phyloP scores from a whole-genome alignment of 2,113 vertebrate genomes.

The Myrmophylax atrothorax region DNA sequence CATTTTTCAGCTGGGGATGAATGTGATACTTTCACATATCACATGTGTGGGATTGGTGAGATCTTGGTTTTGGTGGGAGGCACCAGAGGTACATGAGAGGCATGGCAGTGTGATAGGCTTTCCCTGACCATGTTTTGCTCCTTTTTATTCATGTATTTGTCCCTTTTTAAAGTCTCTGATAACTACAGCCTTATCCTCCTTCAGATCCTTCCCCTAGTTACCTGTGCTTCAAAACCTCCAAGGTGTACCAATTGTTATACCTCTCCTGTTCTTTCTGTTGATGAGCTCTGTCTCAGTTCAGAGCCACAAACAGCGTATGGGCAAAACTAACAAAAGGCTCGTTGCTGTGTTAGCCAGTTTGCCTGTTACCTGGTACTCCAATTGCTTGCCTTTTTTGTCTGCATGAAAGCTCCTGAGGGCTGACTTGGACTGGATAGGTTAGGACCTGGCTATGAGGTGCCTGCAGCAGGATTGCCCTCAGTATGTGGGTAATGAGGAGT shows the following conservation, averaged over 20 bases:
- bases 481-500: background rate
- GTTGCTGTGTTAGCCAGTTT: background rate
- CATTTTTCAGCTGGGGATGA: background rate
- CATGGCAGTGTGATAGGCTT: background rate
- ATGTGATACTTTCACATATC: background rate
- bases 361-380: background rate
- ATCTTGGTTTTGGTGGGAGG: background rate
- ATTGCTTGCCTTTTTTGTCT: background rate
- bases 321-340: background rate
- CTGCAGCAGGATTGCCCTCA: background rate
- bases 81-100: background rate
- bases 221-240: background rate
- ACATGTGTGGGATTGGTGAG: background rate
- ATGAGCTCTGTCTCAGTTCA: background rate
- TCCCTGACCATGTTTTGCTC: background rate
- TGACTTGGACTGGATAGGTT: background rate
- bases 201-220: background rate
- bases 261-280: background rate
- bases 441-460: background rate
- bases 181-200: background rate
- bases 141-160: background rate
- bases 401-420: background rate
- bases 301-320: background rate
- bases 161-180: background rate
- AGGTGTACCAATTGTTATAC: background rate